Conservation (phyloP, 2,797 vertebrate genomes). For the Squalus acanthias region DNA sequence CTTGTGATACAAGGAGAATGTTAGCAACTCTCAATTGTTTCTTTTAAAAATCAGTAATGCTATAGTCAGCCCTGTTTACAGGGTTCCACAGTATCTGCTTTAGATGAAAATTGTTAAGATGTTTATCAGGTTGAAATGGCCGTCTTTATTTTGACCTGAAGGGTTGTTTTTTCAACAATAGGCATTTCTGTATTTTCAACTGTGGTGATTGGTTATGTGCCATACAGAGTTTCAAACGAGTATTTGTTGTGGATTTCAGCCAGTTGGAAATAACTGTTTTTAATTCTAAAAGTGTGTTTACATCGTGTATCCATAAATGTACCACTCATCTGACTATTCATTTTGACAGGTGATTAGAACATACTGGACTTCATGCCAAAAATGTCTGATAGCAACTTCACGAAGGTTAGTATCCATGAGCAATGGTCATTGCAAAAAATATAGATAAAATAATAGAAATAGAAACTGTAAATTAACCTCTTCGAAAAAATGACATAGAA, state of each 20-base stretch:
- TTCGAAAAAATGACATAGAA: background rate
- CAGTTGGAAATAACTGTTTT: background rate
- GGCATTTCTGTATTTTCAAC: background rate
- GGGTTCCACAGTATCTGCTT: background rate
- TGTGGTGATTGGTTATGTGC: background rate
- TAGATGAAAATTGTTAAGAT: background rate
- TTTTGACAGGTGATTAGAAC: background rate
- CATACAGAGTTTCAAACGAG: background rate
- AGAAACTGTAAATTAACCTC: background rate
- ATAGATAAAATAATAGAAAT: background rate
- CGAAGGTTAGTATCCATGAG: background rate
- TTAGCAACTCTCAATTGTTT: background rate
- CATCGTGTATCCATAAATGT: background rate
- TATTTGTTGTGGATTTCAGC: background rate
- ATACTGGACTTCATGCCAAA: background rate
- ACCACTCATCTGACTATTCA: background rate
- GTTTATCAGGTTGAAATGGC: background rate
- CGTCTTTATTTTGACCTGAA: background rate
- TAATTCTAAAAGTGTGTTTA: background rate
- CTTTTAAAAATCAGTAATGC: background rate
- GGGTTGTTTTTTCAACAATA: background rate
- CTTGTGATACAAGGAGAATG: background rate
- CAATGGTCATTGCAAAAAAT: background rate
- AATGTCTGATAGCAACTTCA: background rate
- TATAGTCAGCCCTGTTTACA: background rate